Percentiles rank a stretch among this genome's conserved stretches.
Evolutionary conservation across 1,140 invertebrate species (phyloP).

Genomic region (Drosophila aff.): DNA sequence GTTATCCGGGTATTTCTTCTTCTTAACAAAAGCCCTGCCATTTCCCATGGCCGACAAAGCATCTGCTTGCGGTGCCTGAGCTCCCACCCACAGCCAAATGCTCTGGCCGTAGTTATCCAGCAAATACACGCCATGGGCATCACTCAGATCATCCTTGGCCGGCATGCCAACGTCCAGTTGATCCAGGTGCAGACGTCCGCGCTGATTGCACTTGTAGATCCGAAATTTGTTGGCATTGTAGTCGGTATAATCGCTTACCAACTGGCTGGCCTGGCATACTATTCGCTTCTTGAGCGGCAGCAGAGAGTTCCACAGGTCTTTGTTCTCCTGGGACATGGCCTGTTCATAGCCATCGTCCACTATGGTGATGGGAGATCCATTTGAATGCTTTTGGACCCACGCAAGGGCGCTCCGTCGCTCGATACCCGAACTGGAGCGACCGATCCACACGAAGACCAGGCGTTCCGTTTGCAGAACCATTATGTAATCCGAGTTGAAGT

Average conservation of each 20-base stretch:
- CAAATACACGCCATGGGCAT: slow-evolving; percentile 89
- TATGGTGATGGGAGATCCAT: slow-evolving; percentile 88
- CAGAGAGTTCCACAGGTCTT: slow-evolving; percentile 89
- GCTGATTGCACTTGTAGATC: slow-evolving; percentile 90
- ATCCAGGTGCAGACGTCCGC: slow-evolving; percentile 92
- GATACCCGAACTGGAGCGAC: slow-evolving; percentile 85
- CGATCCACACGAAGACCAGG: slow-evolving; percentile 93
- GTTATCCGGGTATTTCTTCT: slow-evolving; percentile 91
- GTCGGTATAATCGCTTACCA: slow-evolving; percentile 66
- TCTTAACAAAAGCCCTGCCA: slow-evolving; percentile 94
- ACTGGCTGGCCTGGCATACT: slow-evolving; percentile 87
- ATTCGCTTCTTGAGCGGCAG: slow-evolving; percentile 89
- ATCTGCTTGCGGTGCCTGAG: slow-evolving; percentile 89
- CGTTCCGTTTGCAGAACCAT: slow-evolving; percentile 92
- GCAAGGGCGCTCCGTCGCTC: slow-evolving; percentile 78
- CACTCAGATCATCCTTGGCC: slow-evolving; percentile 91
- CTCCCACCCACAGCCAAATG: slow-evolving; percentile 97
- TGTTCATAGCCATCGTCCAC: slow-evolving; percentile 95
- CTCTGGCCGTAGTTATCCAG: slow-evolving; percentile 94
- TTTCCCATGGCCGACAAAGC: slow-evolving; percentile 92
- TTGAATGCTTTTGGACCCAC: slow-evolving; percentile 85
- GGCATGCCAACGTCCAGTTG: slow-evolving; percentile 95
- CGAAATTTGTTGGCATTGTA: slow-evolving; percentile 86
- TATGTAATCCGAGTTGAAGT: slow-evolving; percentile 94
- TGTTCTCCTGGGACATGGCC: slow-evolving; percentile 88